These are phyloP conservation scores for Steinernema scapterisci DNA, from an alignment of 2,888 invertebrate species.

Conservation along the genomic window DNA sequence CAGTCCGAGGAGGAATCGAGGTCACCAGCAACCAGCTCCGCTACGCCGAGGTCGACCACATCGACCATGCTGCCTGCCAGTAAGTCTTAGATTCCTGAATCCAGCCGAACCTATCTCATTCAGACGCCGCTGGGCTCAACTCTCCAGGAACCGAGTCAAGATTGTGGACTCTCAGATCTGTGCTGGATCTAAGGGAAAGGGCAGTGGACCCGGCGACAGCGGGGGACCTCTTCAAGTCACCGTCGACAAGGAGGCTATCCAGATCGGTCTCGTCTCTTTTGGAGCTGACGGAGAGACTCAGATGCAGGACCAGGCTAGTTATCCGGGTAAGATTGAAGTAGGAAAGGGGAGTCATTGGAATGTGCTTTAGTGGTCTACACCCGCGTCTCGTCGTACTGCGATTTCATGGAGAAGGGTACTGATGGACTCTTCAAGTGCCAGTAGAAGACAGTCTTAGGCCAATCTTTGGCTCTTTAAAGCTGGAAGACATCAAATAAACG, in stretches of 20 bases:
- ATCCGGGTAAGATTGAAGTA: background rate
- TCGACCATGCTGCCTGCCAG: background rate
- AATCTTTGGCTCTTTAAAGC: background rate
- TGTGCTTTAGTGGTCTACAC: background rate
- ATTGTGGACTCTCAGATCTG: background rate
- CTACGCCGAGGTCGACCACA: background rate
- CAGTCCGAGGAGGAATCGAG: background rate
- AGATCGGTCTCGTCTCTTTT: background rate
- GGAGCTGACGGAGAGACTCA: background rate
- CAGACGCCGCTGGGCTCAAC: background rate
- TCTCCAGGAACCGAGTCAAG: background rate
- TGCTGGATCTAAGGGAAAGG: background rate
- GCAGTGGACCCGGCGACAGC: conserved; percentile 17
- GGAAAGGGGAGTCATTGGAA: background rate
- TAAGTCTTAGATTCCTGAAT: background rate
- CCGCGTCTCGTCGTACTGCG: conserved; percentile 17
- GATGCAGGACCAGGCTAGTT: background rate
- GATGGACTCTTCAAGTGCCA: background rate
- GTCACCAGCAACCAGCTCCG: background rate
- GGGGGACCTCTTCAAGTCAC: conserved; percentile 4
- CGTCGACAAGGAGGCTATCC: background rate
- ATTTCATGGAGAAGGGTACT: background rate
- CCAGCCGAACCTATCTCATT: background rate
- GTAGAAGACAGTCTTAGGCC: too few species aligned
- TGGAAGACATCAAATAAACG: too few species aligned